phyloP scores from a whole-genome alignment of 2,113 vertebrate species.

The Aptenodytes patagonicus region DNA sequence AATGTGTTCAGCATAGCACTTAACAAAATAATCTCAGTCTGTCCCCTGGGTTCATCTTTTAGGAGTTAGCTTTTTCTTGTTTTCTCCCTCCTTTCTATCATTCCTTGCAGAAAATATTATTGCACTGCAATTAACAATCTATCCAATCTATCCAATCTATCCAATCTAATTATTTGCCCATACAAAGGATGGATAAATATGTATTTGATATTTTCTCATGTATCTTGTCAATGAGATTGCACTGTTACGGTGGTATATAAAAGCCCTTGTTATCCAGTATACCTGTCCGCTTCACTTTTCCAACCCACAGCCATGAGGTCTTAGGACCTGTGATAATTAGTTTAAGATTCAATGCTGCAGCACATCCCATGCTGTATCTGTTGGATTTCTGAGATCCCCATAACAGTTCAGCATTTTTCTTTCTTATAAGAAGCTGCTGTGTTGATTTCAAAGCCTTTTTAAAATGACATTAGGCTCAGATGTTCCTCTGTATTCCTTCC shows the following conservation, averaged over 20 bases:
- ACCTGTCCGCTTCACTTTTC: background rate
- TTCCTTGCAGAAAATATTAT: background rate
- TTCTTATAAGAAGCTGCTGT: background rate
- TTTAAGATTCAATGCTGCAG: background rate
- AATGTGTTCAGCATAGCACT: background rate
- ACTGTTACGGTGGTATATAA: background rate
- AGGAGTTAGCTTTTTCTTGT: background rate
- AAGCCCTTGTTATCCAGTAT: background rate
- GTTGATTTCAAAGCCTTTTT: background rate
- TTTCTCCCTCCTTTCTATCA: background rate
- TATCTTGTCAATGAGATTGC: background rate
- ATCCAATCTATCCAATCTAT: background rate
- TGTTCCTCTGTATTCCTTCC: background rate
- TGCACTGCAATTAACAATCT: background rate
- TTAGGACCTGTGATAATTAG: background rate
- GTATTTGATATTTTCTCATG: background rate
- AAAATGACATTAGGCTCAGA: background rate
- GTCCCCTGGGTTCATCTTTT: background rate
- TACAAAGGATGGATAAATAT: background rate
- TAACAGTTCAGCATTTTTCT: background rate
- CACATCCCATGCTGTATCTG: background rate
- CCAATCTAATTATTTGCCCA: background rate
- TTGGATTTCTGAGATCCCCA: background rate
- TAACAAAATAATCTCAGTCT: background rate
- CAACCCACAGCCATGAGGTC: background rate